Evolutionary conservation across 1,140 invertebrate species (phyloP), one percentile per base, ranked within the genome.

Genomic region (Nasonia vitripennis): DNA sequence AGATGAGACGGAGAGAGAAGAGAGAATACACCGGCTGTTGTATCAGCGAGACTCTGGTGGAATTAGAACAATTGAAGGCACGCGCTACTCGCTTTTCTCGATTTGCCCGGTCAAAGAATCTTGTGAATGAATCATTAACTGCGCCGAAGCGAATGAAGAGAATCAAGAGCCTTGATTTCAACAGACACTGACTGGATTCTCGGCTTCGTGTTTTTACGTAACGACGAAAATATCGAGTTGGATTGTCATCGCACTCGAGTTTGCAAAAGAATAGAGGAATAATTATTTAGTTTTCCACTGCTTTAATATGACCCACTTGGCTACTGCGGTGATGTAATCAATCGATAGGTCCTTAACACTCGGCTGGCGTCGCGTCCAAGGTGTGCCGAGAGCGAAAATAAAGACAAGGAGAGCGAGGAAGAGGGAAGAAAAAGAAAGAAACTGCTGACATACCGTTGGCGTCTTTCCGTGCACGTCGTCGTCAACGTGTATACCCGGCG

Each of bases 321-420:
- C 82, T 81, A 86, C 85, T 87, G 88, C 84, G 84, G 84, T 82
- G 86, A 87, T 86, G 23, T 82, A 86, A 88, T 87, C 83, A 88
- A 88, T 88, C 88, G 86, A 89, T 87, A 88, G 83, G 80, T 88
- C 81, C 86, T 88, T 87, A 88, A 81, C 84, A 87, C 82, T 84
- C 75, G 73, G 74, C 71, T 75, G 68, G 48, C 70, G 48, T 87
- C 6, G 70, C 6, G 31, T 31, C 67, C 73, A 31, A 85, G 75
- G 80, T 82, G 55, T 82, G 81, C 80, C 71, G 75, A 71, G 2
- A 20, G 73, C 73, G 27, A 14, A 75, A 45, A 20, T 10, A 5
- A n/a, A 78, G 23, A 55, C 2, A n/a, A 17, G 11, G 48, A 20
- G 11, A 27, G 68, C 68, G 55, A 71, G 68, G 12, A 27, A 31